Evolutionary conservation across 1,140 invertebrate species (phyloP).

Genomic region (Macrobrachium rosenbergii): DNA sequence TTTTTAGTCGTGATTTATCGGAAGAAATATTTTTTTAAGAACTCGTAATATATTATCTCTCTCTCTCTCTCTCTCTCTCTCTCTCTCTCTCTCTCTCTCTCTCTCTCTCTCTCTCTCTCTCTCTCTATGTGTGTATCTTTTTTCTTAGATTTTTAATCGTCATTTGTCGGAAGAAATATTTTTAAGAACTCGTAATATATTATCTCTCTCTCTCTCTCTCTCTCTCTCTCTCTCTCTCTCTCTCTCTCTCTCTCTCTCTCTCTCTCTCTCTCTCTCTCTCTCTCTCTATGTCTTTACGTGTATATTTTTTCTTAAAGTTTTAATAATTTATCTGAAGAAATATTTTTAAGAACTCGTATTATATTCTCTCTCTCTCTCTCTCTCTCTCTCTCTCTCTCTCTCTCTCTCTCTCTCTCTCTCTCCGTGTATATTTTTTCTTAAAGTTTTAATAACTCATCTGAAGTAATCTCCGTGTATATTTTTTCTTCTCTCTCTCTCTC

Average conservation of each 20-base stretch:
- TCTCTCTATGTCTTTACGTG: neutral
- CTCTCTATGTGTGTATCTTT: too few relatives aligned
- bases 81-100: neutral
- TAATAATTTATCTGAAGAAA: neutral
- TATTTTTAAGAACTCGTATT: neutral
- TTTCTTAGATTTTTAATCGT: neutral
- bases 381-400: neutral
- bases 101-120: conserved; percentile 14
- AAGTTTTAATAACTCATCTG: too few relatives aligned
- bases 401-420: too few relatives aligned
- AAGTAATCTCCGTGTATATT: too few relatives aligned
- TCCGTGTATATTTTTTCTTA: too few relatives aligned
- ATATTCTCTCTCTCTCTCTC: neutral
- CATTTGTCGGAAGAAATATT: neutral
- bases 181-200: neutral
- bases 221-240: conserved; percentile 34
- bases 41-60: neutral
- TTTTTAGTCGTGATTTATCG: too few relatives aligned
- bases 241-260: conserved; percentile 34
- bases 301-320: neutral
- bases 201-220: conserved; percentile 11
- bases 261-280: conserved; percentile 33
- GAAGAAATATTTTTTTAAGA: too few relatives aligned
- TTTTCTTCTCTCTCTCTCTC: too few relatives aligned
- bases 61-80: conserved; percentile 17